Percentiles rank a stretch among this genome's conserved stretches.
Evolutionary conservation across 2,113 vertebrate genomes (phyloP).

Genomic region (Siniperca chuatsi): DNA sequence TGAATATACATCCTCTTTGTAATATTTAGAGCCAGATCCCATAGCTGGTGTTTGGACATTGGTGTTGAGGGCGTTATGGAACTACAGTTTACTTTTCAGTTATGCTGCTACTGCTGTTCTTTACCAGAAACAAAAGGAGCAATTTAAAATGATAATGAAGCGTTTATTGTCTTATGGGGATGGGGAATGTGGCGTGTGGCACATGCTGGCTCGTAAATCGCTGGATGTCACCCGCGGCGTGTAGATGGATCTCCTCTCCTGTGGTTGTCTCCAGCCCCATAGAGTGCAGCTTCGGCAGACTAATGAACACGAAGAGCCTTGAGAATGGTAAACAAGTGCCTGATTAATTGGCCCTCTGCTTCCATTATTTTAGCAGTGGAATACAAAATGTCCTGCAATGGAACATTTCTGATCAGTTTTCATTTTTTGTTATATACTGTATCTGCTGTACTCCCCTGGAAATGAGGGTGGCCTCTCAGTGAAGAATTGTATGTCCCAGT

Average conservation of each 20-base stretch:
- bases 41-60: conserved; percentile 47
- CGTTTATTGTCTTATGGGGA: conserved; percentile 81
- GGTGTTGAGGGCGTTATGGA: conserved; percentile 56
- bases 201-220: conserved; percentile 80
- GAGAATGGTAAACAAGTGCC: conserved; percentile 84
- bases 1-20: conserved; percentile 39
- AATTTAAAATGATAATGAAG: conserved; percentile 85
- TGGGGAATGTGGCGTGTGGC: conserved; percentile 72
- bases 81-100: conserved; percentile 73
- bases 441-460: conserved; percentile 3
- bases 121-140: conserved; percentile 77
- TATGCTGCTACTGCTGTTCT: conserved; percentile 55
- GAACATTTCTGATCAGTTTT: conserved; percentile 64
- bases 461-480: conserved; percentile 30
- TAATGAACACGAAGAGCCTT: conserved; percentile 78
- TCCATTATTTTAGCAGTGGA: conserved; percentile 72
- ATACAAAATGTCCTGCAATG: conserved; percentile 60
- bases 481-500: conserved; percentile 27
- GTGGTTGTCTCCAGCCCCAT: conserved; percentile 71
- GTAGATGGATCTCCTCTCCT: conserved; percentile 78
- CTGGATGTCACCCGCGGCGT: conserved; percentile 74
- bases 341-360: conserved; percentile 81
- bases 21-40: conserved; percentile 29
- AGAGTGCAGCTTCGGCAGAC: conserved; percentile 75
- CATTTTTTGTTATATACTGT: conserved; percentile 5